Base-by-base conservation (phyloP, 2,113 vertebrate genomes). In the Cyanoderma ruficeps region DNA sequence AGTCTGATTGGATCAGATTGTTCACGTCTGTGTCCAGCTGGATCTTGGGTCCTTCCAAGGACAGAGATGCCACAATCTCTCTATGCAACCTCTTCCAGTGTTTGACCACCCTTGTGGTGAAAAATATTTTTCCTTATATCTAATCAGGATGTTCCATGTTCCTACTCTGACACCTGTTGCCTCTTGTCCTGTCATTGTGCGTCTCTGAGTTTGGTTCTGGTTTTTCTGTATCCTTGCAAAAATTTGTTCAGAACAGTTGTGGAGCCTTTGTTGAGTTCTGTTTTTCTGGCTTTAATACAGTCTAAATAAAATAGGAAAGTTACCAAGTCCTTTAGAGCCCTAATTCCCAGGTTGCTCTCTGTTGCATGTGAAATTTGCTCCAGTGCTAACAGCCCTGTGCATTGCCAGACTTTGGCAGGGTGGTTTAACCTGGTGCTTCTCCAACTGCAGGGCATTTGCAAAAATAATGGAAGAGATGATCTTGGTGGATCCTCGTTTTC, bases 371-470 rank as follows among this genome's bases (percentile, higher is more conserved):
- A 39, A 80, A 37, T 70, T 47, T 72, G 27, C 42, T 80, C 9
- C 79, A 47, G 41, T 46, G 41, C 61, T 67, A 23, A 31, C 23
- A 82, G 49, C 30, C 22, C 59, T 15, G 3, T 52, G 37, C 18
- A 27, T 76, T 0, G 0, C 42, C 55, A 74, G 59, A 13, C 31
- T 56, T 50, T 59, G 69, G 22, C 1, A 1, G 50, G 6, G 16
- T 61, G 31, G 16, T 71, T 72, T 56, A 53, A 65, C 16, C 19
- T 77, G 53, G 8, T 49, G 33, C 42, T 74, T 78, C 60, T 84
- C 72, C 52, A 55, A 0, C 42, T 57, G 19, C 0, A 0, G 31
- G 46, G 28, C n/a, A 65, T 47, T 80, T 55, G 39, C 11, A 59
- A 61, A 78, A 89, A 27, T n/a, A 42, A 42, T 2, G 31, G 41